Conservation (phyloP, 2,113 vertebrate species). For the Arvicanthis niloticus region DNA sequence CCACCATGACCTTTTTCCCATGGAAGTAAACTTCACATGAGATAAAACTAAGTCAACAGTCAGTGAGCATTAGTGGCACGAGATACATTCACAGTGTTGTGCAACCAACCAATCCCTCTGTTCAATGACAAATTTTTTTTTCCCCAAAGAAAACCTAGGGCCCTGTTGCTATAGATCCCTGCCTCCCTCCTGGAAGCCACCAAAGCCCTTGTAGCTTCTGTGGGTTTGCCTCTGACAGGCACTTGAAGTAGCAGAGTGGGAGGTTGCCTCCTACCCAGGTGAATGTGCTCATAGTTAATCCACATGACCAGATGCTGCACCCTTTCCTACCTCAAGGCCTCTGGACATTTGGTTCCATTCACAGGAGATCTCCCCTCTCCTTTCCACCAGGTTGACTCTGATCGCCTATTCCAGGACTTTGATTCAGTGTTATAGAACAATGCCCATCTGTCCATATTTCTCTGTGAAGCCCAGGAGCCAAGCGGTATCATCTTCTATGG, state of each 20-base stretch:
- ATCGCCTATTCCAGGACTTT: neutral
- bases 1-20: neutral
- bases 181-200: neutral
- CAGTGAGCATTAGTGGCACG: neutral
- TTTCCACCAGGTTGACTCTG: neutral
- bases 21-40: neutral
- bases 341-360: neutral
- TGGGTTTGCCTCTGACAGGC: neutral
- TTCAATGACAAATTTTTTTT: neutral
- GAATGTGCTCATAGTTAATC: neutral
- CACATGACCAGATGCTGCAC: neutral
- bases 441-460: neutral
- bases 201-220: neutral
- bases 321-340: neutral
- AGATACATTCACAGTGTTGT: neutral
- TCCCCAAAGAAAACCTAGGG: neutral
- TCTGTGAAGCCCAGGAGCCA: neutral
- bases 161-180: neutral
- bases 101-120: neutral
- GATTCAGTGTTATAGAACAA: neutral
- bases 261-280: neutral
- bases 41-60: no score
- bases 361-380: neutral
- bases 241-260: neutral
- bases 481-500: neutral